A percentile compares a stretch with the other conserved stretches of the same genome.
Conservation (phyloP, 2,113 vertebrate species). For the Lophotis ruficrista region DNA sequence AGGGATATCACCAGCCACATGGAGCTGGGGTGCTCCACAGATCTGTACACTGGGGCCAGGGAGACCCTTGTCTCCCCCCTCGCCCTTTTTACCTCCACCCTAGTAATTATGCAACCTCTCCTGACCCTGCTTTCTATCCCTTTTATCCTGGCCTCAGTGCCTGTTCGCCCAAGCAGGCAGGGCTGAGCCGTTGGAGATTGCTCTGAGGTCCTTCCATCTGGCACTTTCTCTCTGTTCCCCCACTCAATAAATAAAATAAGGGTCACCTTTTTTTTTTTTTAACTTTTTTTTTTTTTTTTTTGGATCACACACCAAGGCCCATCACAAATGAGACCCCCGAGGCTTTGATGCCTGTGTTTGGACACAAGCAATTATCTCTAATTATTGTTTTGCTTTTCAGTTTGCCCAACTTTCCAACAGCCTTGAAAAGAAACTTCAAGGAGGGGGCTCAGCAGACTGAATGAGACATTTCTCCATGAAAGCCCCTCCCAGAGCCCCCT, state of each 20-base stretch:
- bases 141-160: constrained; percentile 76
- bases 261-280: constrained; percentile 73
- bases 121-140: constrained; percentile 76
- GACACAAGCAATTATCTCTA: constrained; percentile 93
- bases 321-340: constrained; percentile 78
- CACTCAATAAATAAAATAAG: constrained; percentile 86
- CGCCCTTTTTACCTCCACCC: constrained; percentile 64
- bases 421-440: constrained; percentile 76
- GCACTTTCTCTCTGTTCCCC: constrained; percentile 80
- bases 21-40: not conserved
- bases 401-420: constrained; percentile 83
- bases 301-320: constrained; percentile 80
- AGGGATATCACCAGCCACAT: not conserved
- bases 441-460: constrained; percentile 71
- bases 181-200: constrained; percentile 73
- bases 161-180: constrained; percentile 77
- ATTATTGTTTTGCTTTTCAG: constrained; percentile 91
- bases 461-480: constrained; percentile 68
- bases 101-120: constrained; percentile 79
- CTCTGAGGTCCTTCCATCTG: constrained; percentile 86
- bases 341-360: constrained; percentile 92
- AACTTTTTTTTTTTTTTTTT: constrained; percentile 43
- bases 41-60: constrained; percentile 2
- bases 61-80: constrained; percentile 58
- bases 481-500: constrained; percentile 53